These are phyloP conservation scores for Pogonognathellus flavescens DNA, from an alignment of 1,140 invertebrate genomes.

Conservation along the genomic window DNA sequence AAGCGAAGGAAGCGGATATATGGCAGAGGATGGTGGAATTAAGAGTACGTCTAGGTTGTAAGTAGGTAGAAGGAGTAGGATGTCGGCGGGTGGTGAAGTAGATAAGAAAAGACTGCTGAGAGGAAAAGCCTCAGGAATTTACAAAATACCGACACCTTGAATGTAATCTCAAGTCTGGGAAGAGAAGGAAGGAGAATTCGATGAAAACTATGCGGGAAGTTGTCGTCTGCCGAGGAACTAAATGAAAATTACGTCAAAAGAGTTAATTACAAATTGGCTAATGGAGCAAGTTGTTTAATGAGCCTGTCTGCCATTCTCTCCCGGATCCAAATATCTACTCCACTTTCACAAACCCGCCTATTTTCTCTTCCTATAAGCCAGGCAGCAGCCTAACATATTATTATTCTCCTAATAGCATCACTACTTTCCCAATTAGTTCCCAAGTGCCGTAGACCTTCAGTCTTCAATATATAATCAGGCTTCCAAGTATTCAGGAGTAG, in stretches of 20 bases:
- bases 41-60: too few species aligned
- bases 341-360: not conserved
- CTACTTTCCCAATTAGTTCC: too few species aligned
- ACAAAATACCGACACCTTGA: constrained; percentile 61
- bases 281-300: constrained; percentile 66
- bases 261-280: constrained; percentile 66
- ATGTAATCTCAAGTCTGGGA: constrained; percentile 52
- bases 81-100: not conserved
- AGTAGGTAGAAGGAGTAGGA: too few species aligned
- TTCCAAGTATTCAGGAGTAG: too few species aligned
- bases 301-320: constrained; percentile 46
- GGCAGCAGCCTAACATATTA: too few species aligned
- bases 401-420: too few species aligned
- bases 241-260: constrained; percentile 67
- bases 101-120: constrained; percentile 16
- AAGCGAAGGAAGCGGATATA: not conserved
- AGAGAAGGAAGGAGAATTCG: constrained; percentile 19
- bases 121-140: constrained; percentile 60
- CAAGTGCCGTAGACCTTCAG: too few species aligned
- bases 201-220: constrained; percentile 57
- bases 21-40: not conserved
- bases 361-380: too few species aligned
- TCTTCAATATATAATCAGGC: too few species aligned
- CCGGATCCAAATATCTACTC: constrained; percentile 20
- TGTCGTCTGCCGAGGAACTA: constrained; percentile 53